phyloP scores from a whole-genome alignment of 23 tunicate genomes.

The Ciona savignyi region DNA sequence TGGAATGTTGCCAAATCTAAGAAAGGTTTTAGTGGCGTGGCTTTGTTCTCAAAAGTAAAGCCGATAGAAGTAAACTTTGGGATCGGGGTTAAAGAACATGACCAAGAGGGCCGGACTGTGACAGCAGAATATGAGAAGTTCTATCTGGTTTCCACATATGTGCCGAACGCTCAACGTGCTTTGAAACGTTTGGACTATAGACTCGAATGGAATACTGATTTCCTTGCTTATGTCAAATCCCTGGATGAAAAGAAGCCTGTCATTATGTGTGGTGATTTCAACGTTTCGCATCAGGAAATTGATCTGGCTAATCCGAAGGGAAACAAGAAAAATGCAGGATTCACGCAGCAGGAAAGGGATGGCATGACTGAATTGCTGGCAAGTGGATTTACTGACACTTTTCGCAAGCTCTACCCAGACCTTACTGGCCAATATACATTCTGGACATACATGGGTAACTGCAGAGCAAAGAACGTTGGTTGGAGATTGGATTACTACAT shows the following conservation, averaged over 20 bases:
- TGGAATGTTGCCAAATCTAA: constrained; percentile 49
- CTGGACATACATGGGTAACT: constrained; percentile 95
- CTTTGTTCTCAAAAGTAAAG: constrained; percentile 54
- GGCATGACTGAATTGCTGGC: constrained; percentile 59
- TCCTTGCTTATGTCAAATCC: constrained; percentile 45
- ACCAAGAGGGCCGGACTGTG: constrained; percentile 76
- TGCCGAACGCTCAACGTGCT: constrained; percentile 93
- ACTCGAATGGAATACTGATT: constrained; percentile 85
- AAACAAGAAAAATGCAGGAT: constrained; percentile 81
- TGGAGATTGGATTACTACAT: constrained; percentile 98
- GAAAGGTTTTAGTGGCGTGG: constrained; percentile 82
- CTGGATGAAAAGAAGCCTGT: constrained; percentile 86
- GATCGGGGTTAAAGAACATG: constrained; percentile 76
- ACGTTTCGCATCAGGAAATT: too few relatives aligned
- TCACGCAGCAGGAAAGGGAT: constrained; percentile 91
- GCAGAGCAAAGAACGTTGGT: constrained; percentile 93
- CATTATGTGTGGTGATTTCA: constrained; percentile 65
- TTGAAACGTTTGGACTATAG: constrained; percentile 81
- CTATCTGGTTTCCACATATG: constrained; percentile 83
- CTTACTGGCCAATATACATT: constrained; percentile 68
- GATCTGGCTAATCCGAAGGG: constrained; percentile 82
- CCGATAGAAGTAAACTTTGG: constrained; percentile 64
- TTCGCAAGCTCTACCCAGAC: constrained; percentile 83
- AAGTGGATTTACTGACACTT: constrained; percentile 72
- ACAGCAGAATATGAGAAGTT: constrained; percentile 94